Conservation (phyloP, 2,113 vertebrate genomes). For the Anolis carolinensis region DNA sequence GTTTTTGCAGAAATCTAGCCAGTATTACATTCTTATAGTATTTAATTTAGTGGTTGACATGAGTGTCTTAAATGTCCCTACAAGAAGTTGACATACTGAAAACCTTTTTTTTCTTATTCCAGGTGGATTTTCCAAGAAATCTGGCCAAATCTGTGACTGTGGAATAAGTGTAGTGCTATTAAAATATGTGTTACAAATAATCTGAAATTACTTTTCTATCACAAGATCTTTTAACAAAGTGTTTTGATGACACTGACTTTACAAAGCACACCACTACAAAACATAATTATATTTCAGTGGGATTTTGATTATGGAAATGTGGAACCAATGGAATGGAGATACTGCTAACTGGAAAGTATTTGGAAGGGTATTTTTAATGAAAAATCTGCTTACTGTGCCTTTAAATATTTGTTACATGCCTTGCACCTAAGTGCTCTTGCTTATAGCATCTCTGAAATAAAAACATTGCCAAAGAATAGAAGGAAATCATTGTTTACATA, state of each 20-base stretch:
- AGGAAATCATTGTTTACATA: conserved; percentile 74
- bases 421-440: conserved; percentile 80
- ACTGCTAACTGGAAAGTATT: conserved; percentile 38
- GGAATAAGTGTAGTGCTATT: conserved; percentile 76
- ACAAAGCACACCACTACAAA: background rate
- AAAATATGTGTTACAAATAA: conserved; percentile 29
- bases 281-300: background rate
- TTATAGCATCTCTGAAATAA: conserved; percentile 64
- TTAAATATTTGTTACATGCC: conserved; percentile 73
- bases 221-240: conserved; percentile 27
- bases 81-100: conserved; percentile 43
- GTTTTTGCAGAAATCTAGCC: background rate
- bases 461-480: conserved; percentile 69
- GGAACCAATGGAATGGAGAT: conserved; percentile 38
- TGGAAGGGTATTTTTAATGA: background rate
- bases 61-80: background rate
- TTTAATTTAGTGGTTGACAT: background rate
- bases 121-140: conserved; percentile 97
- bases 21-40: background rate
- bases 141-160: conserved; percentile 97
- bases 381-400: conserved; percentile 45
- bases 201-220: conserved; percentile 32
- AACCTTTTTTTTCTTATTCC: conserved; percentile 52
- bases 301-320: background rate
- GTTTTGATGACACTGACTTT: conserved; percentile 2